Evolutionary conservation across 2,888 invertebrate species (phyloP).

Genomic region (Heliothis peltigera): DNA sequence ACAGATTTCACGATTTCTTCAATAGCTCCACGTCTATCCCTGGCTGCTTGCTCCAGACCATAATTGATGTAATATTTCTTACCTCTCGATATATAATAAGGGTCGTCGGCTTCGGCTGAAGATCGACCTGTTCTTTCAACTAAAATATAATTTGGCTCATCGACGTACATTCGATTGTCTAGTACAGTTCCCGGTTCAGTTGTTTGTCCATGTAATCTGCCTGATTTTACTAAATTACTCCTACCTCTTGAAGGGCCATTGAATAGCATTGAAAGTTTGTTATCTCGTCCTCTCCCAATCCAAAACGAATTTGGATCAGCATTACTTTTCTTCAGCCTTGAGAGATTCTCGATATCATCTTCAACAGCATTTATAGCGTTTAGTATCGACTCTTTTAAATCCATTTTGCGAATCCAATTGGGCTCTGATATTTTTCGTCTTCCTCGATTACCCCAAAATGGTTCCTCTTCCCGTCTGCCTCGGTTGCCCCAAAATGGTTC

Average conservation of each 20-base stretch:
- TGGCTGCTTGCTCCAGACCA: constrained; percentile 71
- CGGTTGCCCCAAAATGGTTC: constrained; percentile 87
- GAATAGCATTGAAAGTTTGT: constrained; percentile 72
- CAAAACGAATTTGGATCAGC: constrained; percentile 68
- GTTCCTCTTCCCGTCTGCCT: constrained; percentile 74
- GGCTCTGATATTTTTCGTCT: constrained; percentile 67
- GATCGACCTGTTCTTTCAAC: constrained; percentile 85
- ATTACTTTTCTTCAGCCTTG: constrained; percentile 68
- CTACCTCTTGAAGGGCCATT: constrained; percentile 61
- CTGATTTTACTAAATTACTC: constrained; percentile 33
- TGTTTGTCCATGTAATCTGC: constrained; percentile 55
- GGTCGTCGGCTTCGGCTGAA: constrained; percentile 80
- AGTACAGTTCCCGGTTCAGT: constrained; percentile 74
- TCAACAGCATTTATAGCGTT: constrained; percentile 73
- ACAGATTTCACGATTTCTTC: constrained; percentile 86
- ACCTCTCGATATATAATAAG: constrained; percentile 82
- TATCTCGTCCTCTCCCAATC: constrained; percentile 73
- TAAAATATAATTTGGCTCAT: constrained; percentile 89
- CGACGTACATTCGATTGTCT: constrained; percentile 85
- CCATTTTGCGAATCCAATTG: constrained; percentile 71
- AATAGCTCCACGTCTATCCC: constrained; percentile 81
- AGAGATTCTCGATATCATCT: constrained; percentile 72
- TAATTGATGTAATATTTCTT: constrained; percentile 75
- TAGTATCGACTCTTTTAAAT: constrained; percentile 73
- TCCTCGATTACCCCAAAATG: constrained; percentile 88